Percentiles rank a stretch among this genome's conserved stretches.
These are phyloP conservation scores for Elysia crispata DNA, from an alignment of 2,888 invertebrate genomes.

Conservation along the genomic window DNA sequence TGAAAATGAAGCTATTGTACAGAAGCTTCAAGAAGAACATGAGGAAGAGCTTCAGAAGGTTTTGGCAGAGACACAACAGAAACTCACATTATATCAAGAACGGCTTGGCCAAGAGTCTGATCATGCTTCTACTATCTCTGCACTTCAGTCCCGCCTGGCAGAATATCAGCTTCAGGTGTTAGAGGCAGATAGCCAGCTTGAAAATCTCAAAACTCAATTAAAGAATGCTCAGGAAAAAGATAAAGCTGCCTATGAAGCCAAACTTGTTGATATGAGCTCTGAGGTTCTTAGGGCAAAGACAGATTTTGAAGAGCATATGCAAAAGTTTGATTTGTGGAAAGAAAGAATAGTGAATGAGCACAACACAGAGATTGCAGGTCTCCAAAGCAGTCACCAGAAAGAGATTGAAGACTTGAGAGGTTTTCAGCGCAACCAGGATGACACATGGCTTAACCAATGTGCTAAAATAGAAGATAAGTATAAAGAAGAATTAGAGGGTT, in stretches of 20 bases:
- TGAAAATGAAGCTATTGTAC: constrained; percentile 75
- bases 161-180: constrained; percentile 67
- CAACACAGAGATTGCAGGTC: constrained; percentile 64
- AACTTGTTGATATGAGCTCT: constrained; percentile 69
- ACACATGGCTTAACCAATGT: constrained; percentile 66
- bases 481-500: constrained; percentile 61
- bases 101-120: constrained; percentile 65
- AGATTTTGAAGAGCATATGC: constrained; percentile 72
- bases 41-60: constrained; percentile 74
- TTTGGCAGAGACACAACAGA: constrained; percentile 72
- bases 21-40: constrained; percentile 73
- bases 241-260: constrained; percentile 68
- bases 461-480: constrained; percentile 68
- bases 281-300: constrained; percentile 71
- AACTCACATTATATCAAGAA: constrained; percentile 66
- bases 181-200: constrained; percentile 65
- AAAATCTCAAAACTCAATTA: constrained; percentile 64
- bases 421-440: constrained; percentile 61
- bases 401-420: constrained; percentile 68
- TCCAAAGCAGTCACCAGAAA: constrained; percentile 63
- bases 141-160: constrained; percentile 64
- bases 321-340: constrained; percentile 65
- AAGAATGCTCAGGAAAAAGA: constrained; percentile 66
- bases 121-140: constrained; percentile 61
- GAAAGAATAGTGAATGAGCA: constrained; percentile 67